These are phyloP conservation scores for Nothoprocta perdicaria DNA, from an alignment of 2,113 vertebrate species.

Conservation along the genomic window DNA sequence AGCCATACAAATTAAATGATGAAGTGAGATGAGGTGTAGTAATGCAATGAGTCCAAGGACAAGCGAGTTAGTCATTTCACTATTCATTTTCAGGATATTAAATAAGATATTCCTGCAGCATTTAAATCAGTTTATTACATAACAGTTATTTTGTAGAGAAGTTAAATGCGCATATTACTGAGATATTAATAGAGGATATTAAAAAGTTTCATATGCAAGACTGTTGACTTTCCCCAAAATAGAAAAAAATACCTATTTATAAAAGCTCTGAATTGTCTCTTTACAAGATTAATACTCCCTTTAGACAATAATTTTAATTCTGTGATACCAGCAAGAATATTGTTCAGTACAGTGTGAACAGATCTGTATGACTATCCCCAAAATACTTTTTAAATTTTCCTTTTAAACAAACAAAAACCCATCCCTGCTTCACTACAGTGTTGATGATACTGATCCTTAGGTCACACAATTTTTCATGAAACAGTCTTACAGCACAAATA, in stretches of 20 bases:
- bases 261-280: neutral
- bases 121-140: neutral
- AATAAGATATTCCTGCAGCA: constrained; percentile 6
- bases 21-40: constrained; percentile 74
- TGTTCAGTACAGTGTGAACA: neutral
- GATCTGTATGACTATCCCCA: neutral
- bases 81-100: constrained; percentile 17
- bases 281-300: neutral
- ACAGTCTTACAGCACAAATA: neutral
- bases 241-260: neutral
- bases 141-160: neutral
- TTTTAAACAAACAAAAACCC: neutral
- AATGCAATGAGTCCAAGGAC: constrained; percentile 60
- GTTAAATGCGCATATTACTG: neutral
- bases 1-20: constrained; percentile 81
- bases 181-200: neutral
- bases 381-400: neutral
- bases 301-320: neutral
- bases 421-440: neutral
- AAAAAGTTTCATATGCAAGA: neutral
- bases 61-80: constrained; percentile 56
- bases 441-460: neutral
- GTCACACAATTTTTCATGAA: neutral
- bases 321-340: neutral
- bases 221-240: neutral